Base-by-base conservation (phyloP, 30 jellyfish, hydroid and myxozoan species). In the Clytia hemisphaerica region DNA sequence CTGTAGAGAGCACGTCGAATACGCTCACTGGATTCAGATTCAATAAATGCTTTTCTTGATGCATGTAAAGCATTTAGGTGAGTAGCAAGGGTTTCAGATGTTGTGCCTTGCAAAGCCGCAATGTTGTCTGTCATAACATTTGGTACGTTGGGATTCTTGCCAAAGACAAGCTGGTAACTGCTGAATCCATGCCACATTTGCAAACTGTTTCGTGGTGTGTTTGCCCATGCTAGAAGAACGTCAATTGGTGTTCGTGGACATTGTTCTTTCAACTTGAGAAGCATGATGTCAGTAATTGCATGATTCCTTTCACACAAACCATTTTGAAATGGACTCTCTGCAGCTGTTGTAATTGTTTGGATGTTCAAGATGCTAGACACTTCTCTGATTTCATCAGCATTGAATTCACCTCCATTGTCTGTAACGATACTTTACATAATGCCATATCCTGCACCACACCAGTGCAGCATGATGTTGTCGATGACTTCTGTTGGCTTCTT, bases 1-100 rank as follows among this genome's bases (percentile, higher is more conserved):
- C 63, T 62, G 28, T 65, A 51, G 37, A 76, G 37, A 32, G 90
- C 90, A 31, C 90, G 48, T 55, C 59, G 35, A 9, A 76, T 63
- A 46, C 42, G 50, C 21, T 76, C 90, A 33, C 74, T 33, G 15
- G 90, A 46, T 46, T 76, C 82, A 64, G 75, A 31, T 29, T 48
- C 58, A 33, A 76, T 63, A 63, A 30, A 37, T 6, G 35, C 50
- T 33, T 64, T 38, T 27, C 80, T 29, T 12, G 90, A 80, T 30
- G 44, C 26, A 63, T 64, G 75, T 71, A 76, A 45, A 2, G 90
- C 90, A 71, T 76, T 64, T 35, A 76, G 58, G 54, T 76, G 35
- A 12, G 36, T 35, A 40, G 54, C 80, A 6, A 76, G 66, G 26
- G 58, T 49, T 27, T 80, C 47, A 16, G 49, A 49, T 48, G 88